These are phyloP conservation scores for Platalea minor DNA, from an alignment of 2,797 vertebrate species.

Conservation along the genomic window DNA sequence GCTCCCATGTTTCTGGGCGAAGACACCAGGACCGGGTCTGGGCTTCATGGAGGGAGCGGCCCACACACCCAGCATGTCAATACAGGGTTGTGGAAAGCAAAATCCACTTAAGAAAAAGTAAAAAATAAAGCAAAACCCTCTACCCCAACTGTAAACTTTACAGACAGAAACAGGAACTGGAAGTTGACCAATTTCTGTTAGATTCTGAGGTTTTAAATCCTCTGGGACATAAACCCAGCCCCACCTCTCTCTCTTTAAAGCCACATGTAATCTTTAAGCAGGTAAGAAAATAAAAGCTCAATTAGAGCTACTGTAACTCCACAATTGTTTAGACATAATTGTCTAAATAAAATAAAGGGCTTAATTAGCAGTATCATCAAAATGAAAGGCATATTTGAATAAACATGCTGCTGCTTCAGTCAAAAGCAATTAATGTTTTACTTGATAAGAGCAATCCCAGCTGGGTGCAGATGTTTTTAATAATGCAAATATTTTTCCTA, in stretches of 20 bases:
- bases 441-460: slow-evolving; percentile 56
- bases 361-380: slow-evolving; percentile 39
- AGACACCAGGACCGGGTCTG: background rate
- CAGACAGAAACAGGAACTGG: background rate
- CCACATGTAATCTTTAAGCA: background rate
- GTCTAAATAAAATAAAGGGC: slow-evolving; percentile 54
- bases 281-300: background rate
- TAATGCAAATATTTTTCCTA: slow-evolving; percentile 43
- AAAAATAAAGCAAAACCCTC: background rate
- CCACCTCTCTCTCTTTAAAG: background rate
- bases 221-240: background rate
- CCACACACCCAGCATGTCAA: background rate
- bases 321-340: slow-evolving; percentile 29
- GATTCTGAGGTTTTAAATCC: background rate
- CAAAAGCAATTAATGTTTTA: slow-evolving; percentile 45
- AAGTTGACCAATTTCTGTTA: background rate
- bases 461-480: slow-evolving; percentile 67
- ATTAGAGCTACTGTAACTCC: slow-evolving; percentile 27
- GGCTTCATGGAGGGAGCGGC: background rate
- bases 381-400: slow-evolving; percentile 35
- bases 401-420: slow-evolving; percentile 43
- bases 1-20: background rate
- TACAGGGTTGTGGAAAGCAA: background rate
- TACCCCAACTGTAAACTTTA: background rate
- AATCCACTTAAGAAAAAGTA: background rate